phyloP scores from a whole-genome alignment of 2,888 invertebrate species.

The Panorpa germanica region DNA sequence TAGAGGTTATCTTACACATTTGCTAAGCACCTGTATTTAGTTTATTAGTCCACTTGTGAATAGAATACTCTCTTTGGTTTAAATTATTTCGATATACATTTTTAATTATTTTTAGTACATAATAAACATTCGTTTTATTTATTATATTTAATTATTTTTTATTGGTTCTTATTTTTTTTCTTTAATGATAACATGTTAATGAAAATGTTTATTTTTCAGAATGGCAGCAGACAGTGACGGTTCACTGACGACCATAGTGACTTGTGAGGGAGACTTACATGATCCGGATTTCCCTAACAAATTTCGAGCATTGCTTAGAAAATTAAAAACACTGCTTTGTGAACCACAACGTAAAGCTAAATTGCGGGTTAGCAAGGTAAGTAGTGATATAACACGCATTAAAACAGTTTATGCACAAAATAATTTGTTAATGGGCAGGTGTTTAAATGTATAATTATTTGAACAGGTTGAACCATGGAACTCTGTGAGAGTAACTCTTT shows the following conservation, averaged over 20 bases:
- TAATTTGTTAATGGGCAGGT: neutral
- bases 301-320: constrained; percentile 57
- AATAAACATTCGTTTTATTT: constrained; percentile 1
- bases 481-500: constrained; percentile 92
- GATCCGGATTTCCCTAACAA: constrained; percentile 73
- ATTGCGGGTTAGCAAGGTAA: constrained; percentile 45
- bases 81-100: constrained; percentile 8
- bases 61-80: too few species aligned
- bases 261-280: constrained; percentile 78
- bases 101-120: constrained; percentile 7
- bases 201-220: constrained; percentile 17
- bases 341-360: constrained; percentile 29
- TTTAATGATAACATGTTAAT: constrained; percentile 2
- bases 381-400: neutral
- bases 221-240: constrained; percentile 79
- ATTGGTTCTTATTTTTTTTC: constrained; percentile 4
- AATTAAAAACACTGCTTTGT: constrained; percentile 58
- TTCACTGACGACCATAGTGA: constrained; percentile 62
- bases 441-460: neutral
- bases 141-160: constrained; percentile 10
- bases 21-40: too few species aligned
- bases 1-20: too few species aligned
- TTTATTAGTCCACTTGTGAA: too few species aligned
- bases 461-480: constrained; percentile 85
- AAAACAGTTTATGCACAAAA: neutral